Percentiles rank a stretch among this genome's conserved stretches.
Evolutionary conservation across 2,888 invertebrate genomes (phyloP).

Genomic region (Sinotaia quadrata): DNA sequence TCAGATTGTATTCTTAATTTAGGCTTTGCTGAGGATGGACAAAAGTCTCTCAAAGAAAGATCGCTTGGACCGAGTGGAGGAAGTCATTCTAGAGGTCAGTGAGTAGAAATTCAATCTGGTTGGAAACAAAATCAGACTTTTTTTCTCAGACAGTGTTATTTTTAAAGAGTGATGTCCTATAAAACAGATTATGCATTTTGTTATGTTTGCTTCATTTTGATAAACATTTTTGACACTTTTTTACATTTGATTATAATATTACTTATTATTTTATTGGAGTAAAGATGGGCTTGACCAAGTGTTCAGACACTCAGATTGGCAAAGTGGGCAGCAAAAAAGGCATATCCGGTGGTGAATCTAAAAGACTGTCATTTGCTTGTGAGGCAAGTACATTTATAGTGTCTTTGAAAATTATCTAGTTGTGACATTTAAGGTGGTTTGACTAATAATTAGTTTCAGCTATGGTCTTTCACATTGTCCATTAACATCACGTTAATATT

Average conservation of each 20-base stretch:
- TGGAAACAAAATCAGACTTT: too few species aligned
- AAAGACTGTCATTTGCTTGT: slow-evolving; percentile 93
- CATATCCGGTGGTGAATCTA: slow-evolving; percentile 96
- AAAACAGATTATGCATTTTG: too few species aligned
- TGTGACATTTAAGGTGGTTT: too few species aligned
- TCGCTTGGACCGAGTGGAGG: slow-evolving; percentile 61
- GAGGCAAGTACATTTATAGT: slow-evolving; percentile 80
- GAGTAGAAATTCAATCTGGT: background rate
- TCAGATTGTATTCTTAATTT: slow-evolving; percentile 61
- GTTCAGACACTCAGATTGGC: slow-evolving; percentile 92
- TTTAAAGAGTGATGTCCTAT: too few species aligned
- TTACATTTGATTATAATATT: too few species aligned
- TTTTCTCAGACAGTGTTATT: too few species aligned
- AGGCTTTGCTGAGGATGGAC: slow-evolving; percentile 73
- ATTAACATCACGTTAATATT: too few species aligned
- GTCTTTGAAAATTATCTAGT: too few species aligned
- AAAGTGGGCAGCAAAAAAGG: slow-evolving; percentile 87
- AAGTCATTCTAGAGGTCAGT: slow-evolving; percentile 66
- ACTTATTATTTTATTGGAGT: background rate
- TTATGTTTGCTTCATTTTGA: too few species aligned
- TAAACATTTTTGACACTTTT: too few species aligned
- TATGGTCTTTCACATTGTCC: background rate
- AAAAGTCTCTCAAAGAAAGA: slow-evolving; percentile 44
- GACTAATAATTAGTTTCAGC: too few species aligned
- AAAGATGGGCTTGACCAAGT: slow-evolving; percentile 88